These are phyloP conservation scores for Karalla daura DNA, from an alignment of 2,797 vertebrate genomes.

Conservation along the genomic window DNA sequence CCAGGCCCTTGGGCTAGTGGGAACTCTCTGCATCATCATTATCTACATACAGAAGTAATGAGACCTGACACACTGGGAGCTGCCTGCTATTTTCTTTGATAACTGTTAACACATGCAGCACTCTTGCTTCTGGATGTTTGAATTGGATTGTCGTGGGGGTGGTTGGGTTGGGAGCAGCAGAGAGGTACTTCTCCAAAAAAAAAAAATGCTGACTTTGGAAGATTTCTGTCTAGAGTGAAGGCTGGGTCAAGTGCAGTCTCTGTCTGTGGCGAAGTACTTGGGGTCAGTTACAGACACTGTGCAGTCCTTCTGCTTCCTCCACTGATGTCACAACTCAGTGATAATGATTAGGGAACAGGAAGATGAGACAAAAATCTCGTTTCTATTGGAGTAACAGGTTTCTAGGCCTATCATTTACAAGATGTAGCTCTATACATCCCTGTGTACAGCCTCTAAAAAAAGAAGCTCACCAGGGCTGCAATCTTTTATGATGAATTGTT, in stretches of 20 bases:
- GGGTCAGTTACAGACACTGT: background rate
- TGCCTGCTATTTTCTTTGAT: slow-evolving; percentile 23
- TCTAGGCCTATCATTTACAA: background rate
- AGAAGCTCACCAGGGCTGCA: background rate
- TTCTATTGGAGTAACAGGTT: slow-evolving; percentile 2
- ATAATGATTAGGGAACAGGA: background rate
- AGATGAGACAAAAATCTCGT: background rate
- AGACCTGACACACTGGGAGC: background rate
- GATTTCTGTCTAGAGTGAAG: background rate
- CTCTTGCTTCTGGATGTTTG: background rate
- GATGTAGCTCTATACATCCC: background rate
- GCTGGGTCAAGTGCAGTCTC: background rate
- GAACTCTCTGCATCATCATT: slow-evolving; percentile 95
- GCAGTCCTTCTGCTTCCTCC: background rate
- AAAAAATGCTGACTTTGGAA: no score
- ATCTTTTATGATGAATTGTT: no score
- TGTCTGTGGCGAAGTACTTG: background rate
- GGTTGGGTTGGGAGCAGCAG: background rate
- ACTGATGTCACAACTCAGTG: background rate
- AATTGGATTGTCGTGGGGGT: background rate
- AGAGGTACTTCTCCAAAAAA: no score
- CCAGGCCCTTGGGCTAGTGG: slow-evolving; percentile 94
- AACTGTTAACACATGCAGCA: background rate
- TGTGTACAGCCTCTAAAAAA: background rate
- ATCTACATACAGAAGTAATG: slow-evolving; percentile 94